Evolutionary conservation across 30 jellyfish, hydroid and myxozoan species (phyloP), one percentile per base, ranked within the genome.

Genomic region (Haliclystus octoradiatus): DNA sequence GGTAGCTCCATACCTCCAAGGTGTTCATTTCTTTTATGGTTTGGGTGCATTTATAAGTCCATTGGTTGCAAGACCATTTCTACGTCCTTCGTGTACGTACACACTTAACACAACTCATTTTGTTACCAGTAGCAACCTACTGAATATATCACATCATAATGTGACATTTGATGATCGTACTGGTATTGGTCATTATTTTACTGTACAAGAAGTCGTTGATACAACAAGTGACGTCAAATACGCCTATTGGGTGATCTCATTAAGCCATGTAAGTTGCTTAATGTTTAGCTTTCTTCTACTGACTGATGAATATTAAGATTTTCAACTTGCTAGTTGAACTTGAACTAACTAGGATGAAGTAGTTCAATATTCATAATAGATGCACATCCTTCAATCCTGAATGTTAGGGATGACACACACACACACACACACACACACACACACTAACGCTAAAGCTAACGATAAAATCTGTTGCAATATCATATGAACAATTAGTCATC

Each of bases 1-100:
- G 96, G 96, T 86, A 22, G 94, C 96, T 12, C 96, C 96, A 29
- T 86, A 79, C 50, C 78, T 86, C 9, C 96, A 86, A 79, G 94
- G 96, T 33, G 96, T 86, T 0, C 96, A 86, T 69, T 86, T 86
- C 92, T 86, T 86, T 50, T 86, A 86, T 74, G 96, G 96, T 19
- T 86, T 86, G 24, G 96, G 96, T 2, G 96, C 96, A 2, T 86
- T 86, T 31, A 49, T 86, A 23, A 86, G 91, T 63, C 96, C 96
- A 32, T 68, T 86, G 68, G 80, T 86, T 30, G 96, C 96, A 0
- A 50, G 96, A 24, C 96, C 96, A 3, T 86, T 86, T 52, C 91
- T 86, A 24, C 81, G 96, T 35, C 85, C 80, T 7, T 80, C 84
- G 40, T 86, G 96, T 65, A 78, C 96, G 9, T 75, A 71, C 69